Evolutionary conservation across 2,888 invertebrate species (phyloP), one percentile per base, ranked within the genome.

Genomic region (Drosophila algonquin): DNA sequence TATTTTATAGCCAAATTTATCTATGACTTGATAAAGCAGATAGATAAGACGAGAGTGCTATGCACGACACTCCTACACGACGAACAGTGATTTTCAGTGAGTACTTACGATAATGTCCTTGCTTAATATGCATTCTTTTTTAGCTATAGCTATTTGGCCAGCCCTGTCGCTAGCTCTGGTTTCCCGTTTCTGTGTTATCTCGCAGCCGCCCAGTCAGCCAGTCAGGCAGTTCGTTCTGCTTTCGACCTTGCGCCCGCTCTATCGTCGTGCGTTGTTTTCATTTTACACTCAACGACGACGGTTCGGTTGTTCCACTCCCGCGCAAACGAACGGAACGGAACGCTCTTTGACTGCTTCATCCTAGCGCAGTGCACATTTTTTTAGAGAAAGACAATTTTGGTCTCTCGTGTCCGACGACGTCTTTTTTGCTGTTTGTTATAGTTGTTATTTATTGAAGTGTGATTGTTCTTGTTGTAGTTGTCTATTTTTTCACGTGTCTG

Each of bases 241-340:
- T 81, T 82, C 83, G 76, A 76, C 80, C 76, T 78, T 78, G 76
- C 84, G 81, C 79, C 81, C 80, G 40, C 40, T 40, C 40, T 40
- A 40, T 40, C n/a, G 40, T 40, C 35, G 1, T 12, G 14, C 35
- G 35, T 40, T 75, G 77, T 77, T 81, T 81, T 76, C 77, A 71
- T 81, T 79, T 81, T 76, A 81, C 84, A 76, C 84, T 84, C 81
- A 75, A 77, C 81, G 76, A 68, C 70, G 80, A 79, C 74, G 80
- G 82, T 85, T 82, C 74, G 80, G 82, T 85, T 82, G 78, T 69
- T 70, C 60, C 44, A 68, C 73, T 68, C 73, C 75, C 75, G 75
- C 75, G 68, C 72, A 67, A 72, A 75, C 72, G 21, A 21, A 21
- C 24, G 68, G 21, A 21, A 21, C 24, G 68, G 3, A 35, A 12